A percentile compares a stretch with the other conserved stretches of the same genome.
phyloP scores from a whole-genome alignment of 2,888 invertebrate genomes.

The Watsonalla cultraria region DNA sequence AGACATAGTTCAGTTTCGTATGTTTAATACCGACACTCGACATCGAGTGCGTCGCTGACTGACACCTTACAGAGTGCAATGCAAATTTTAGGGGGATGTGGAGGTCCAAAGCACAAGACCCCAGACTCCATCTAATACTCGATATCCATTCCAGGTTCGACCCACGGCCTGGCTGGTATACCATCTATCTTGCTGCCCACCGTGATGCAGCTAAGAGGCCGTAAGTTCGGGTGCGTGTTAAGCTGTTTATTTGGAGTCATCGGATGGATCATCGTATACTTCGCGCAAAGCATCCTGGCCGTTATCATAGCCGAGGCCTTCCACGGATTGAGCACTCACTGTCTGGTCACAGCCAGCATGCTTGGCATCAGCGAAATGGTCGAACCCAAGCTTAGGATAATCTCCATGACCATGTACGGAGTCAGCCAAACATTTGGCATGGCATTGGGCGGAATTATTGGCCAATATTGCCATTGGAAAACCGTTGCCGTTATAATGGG shows the following conservation, averaged over 20 bases:
- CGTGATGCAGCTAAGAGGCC: not conserved
- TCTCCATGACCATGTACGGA: not conserved
- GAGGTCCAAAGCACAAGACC: too few relatives aligned
- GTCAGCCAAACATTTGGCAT: not conserved
- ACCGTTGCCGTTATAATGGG: not conserved
- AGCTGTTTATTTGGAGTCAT: not conserved
- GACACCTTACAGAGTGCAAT: not conserved
- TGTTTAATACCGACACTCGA: too few relatives aligned
- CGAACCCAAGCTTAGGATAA: not conserved
- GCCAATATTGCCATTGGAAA: not conserved
- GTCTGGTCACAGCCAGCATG: not conserved
- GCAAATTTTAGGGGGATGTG: too few relatives aligned
- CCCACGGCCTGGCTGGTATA: constrained; percentile 1
- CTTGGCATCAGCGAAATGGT: constrained; percentile 3
- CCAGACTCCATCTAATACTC: too few relatives aligned
- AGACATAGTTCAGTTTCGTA: too few relatives aligned
- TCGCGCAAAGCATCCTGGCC: not conserved
- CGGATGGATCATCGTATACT: not conserved
- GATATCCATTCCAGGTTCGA: not conserved
- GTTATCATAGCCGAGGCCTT: not conserved
- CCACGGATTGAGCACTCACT: not conserved
- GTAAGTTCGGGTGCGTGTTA: not conserved
- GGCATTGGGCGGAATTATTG: not conserved
- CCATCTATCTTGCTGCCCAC: not conserved
- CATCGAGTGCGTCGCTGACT: too few relatives aligned